Conservation (phyloP, 2,797 vertebrate species). For the Microhierax caerulescens region DNA sequence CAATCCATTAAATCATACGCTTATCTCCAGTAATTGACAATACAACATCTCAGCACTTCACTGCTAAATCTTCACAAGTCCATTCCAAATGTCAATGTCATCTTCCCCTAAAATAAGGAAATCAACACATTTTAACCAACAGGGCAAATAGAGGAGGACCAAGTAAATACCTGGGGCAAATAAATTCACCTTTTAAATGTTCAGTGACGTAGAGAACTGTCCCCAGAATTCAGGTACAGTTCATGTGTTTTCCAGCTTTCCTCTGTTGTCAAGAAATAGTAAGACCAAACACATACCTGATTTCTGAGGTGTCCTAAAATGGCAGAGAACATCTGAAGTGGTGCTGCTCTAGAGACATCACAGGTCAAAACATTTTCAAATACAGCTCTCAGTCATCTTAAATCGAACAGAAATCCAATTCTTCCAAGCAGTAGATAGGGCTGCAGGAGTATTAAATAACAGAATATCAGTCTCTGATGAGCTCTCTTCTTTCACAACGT, state of each 20-base stretch:
- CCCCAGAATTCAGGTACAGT: background rate
- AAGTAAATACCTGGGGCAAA: background rate
- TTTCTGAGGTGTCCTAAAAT: background rate
- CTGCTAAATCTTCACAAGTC: background rate
- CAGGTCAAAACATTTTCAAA: background rate
- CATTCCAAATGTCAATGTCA: background rate
- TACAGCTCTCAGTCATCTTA: background rate
- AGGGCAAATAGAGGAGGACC: background rate
- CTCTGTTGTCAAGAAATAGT: background rate
- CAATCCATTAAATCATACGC: background rate
- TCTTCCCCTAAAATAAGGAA: background rate
- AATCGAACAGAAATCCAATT: background rate
- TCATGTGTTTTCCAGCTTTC: background rate
- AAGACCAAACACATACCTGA: background rate
- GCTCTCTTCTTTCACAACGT: background rate
- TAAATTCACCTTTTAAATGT: background rate
- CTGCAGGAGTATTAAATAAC: background rate
- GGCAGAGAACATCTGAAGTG: background rate
- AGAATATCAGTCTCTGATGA: background rate
- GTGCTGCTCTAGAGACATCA: background rate
- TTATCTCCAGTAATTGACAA: background rate
- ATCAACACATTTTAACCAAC: background rate
- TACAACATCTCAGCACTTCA: background rate
- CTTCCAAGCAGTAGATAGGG: background rate
- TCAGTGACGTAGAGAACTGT: background rate